These are phyloP conservation scores for Teleogryllus occipitalis DNA, from an alignment of 1,140 invertebrate species.

Conservation along the genomic window DNA sequence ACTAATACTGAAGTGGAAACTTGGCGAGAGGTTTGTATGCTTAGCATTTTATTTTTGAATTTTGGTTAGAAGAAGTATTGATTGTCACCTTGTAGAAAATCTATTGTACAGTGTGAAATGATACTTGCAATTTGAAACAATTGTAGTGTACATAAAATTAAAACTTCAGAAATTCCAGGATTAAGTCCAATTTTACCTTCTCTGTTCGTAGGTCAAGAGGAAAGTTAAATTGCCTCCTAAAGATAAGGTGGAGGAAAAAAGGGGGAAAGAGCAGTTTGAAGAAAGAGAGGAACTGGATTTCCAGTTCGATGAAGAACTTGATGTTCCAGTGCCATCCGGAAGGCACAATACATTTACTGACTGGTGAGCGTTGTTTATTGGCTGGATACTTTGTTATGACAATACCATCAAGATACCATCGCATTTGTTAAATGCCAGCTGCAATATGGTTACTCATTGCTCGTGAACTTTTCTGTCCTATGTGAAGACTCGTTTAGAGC, in stretches of 20 bases:
- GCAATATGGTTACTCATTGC: too few species aligned
- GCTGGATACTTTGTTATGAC: not conserved
- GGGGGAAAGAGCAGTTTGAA: slow-evolving; percentile 36
- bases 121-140: too few species aligned
- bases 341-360: slow-evolving; percentile 77
- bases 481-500: too few species aligned
- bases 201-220: slow-evolving; percentile 39
- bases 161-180: too few species aligned
- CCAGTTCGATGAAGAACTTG: slow-evolving; percentile 93
- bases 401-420: not conserved
- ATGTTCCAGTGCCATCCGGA: slow-evolving; percentile 56
- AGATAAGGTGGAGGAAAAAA: slow-evolving; percentile 32
- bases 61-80: too few species aligned
- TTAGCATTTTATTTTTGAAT: not conserved
- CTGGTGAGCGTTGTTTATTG: slow-evolving; percentile 38
- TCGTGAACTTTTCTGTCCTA: too few species aligned
- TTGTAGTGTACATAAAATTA: too few species aligned
- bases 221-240: slow-evolving; percentile 39
- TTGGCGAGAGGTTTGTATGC: not conserved
- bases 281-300: slow-evolving; percentile 87
- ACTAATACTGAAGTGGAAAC: not conserved
- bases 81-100: too few species aligned
- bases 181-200: too few species aligned
- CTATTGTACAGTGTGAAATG: too few species aligned
- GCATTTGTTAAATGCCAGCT: not conserved